Evolutionary conservation across 2,888 invertebrate genomes (phyloP), one percentile per base, ranked within the genome.

Genomic region (Odontocolon sp.): DNA sequence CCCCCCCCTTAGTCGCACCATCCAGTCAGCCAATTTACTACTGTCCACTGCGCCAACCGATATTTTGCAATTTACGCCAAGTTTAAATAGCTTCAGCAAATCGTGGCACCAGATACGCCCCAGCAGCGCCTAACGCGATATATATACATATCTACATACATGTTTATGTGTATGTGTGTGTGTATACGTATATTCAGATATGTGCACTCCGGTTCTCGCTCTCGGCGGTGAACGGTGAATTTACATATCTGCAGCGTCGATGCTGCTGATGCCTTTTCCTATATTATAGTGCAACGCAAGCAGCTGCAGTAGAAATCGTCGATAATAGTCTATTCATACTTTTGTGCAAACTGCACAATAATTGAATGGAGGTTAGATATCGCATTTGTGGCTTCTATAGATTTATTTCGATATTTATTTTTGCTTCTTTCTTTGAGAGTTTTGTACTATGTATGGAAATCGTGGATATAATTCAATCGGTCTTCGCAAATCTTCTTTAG

Each of bases 11-110:
- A 36, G 47, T 50, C 68, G 68, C 66, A 71, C 31, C 52, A 61
- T 33, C 66, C 70, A 63, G 40, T 57, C 57, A 52, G 59, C 66
- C 75, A 76, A 76, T 76, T 70, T 70, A 70, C 75, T 54, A 66
- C 52, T 61, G 75, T 61, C 59, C 75, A 59, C 59, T 57, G 75
- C 64, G 69, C 38, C 18, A 54, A 59, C 70, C 70, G 70, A 70
- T 76, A 76, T 76, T 76, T 76, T 76, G 66, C 70, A 76, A 76
- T 76, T 70, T 70, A 70, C 64, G 59, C 70, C 59, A 76, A 70
- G 66, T 70, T 70, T 52, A 70, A 76, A 76, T 70, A 76, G 64
- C 70, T 54, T 47, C 70, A 70, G 52, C 64, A 50, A 66, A 75
- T 75, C 64, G 69, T 47, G 57, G 36, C 52, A 21, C 64, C 42